Base-by-base conservation (phyloP, 2,888 invertebrate species). In the Teinopalpus imperialis region DNA sequence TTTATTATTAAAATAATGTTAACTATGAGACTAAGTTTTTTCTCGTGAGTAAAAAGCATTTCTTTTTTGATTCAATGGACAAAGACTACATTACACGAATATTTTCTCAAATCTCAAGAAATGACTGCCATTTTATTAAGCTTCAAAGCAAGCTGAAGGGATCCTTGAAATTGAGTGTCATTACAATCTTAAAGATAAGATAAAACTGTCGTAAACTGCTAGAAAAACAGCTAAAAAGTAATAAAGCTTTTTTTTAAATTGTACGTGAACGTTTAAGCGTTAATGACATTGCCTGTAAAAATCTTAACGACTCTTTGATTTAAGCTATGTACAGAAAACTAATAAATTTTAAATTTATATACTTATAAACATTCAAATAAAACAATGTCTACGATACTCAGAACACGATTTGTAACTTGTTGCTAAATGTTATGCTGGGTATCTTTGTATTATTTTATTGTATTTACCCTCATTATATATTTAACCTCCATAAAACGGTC, bases 101-200 rank as follows among this genome's bases (percentile, higher is more conserved):
- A 51, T 53, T 54, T 54, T 44, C 46, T 52, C 40, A 54, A 57
- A 57, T 53, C 46, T 37, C 36, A 35, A 43, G 44, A 49, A 53
- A 52, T 52, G 56, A 32, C 39, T 46, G 46, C 26, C 26, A 45
- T 44, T 52, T 49, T 44, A 53, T 49, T 44, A 49, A 52, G 49
- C 47, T 46, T 27, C 9, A 39, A 40, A 42, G 50, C 48, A 41
- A 41, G 40, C 42, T 35, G 36, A 50, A 32, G 18, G 35, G 23
- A 42, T 43, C 45, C 36, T 35, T 20, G 10, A 26, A 50, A 58
- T 57, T 52, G 56, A 48, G 52, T 45, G 54, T 51, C 52, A 49
- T 61, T 59, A 59, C 54, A 55, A 49, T 54, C 53, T 49, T 43
- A 53, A 48, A 41, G 51, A 49, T 46, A 39, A 43, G 35, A 32